These are phyloP conservation scores for Mantis religiosa DNA, from an alignment of 2,888 invertebrate species.

Conservation along the genomic window DNA sequence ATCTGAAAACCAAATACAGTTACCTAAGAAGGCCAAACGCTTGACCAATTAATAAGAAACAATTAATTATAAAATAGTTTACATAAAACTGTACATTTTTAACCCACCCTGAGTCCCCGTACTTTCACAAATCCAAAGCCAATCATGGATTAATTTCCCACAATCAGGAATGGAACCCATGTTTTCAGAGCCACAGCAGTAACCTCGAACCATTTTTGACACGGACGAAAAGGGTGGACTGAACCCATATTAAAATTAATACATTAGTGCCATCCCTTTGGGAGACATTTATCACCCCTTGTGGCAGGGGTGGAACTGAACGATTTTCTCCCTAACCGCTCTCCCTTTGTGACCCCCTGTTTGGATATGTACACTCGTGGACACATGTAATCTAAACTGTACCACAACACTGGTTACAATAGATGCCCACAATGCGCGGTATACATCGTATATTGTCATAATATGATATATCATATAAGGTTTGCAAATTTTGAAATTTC, in stretches of 20 bases:
- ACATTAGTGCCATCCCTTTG: not conserved
- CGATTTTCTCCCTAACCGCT: not conserved
- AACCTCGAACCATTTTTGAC: not conserved
- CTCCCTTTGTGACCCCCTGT: not conserved
- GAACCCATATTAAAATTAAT: not conserved
- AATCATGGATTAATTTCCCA: not conserved
- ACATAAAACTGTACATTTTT: too few relatives aligned
- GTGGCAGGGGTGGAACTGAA: not conserved
- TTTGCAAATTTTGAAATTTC: too few relatives aligned
- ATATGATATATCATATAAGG: too few relatives aligned
- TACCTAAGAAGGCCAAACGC: too few relatives aligned
- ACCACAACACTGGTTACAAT: not conserved
- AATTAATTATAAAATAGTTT: too few relatives aligned
- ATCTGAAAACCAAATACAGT: too few relatives aligned
- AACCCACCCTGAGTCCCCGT: not conserved
- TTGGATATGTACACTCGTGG: not conserved
- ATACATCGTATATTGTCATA: too few relatives aligned
- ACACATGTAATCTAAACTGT: not conserved
- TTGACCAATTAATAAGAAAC: too few relatives aligned
- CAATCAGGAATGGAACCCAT: not conserved
- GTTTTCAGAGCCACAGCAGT: not conserved
- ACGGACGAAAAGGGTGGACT: not conserved
- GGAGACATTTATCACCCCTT: not conserved
- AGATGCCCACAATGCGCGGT: too few relatives aligned
- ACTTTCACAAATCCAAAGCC: not conserved